These are phyloP conservation scores for Phyllopteryx taeniolatus DNA, from an alignment of 2,113 vertebrate genomes.

Conservation along the genomic window DNA sequence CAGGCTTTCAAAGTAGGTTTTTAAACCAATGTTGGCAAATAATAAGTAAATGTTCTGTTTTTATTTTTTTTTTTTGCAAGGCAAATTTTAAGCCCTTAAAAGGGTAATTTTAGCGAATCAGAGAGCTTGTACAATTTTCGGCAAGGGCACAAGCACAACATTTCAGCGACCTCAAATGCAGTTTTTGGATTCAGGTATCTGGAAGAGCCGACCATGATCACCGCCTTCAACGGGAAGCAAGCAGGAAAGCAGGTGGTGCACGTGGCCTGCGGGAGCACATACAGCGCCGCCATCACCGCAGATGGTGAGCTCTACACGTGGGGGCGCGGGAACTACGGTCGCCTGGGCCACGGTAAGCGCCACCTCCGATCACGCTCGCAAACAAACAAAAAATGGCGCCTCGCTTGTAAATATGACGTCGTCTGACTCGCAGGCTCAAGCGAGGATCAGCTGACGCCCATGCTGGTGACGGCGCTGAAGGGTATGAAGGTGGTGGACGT, in stretches of 20 bases:
- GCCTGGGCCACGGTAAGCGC: constrained; percentile 87
- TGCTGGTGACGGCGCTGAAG: constrained; percentile 91
- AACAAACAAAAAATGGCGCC: neutral
- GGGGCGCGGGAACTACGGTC: constrained; percentile 96
- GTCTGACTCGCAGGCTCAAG: constrained; percentile 81
- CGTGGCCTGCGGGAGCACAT: constrained; percentile 92
- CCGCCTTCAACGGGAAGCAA: constrained; percentile 89
- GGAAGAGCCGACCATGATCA: constrained; percentile 89
- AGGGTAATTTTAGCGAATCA: too few relatives aligned
- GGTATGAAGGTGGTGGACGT: constrained; percentile 93
- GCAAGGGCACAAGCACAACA: too few relatives aligned
- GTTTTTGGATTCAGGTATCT: constrained; percentile 76
- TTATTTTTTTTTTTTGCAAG: too few relatives aligned
- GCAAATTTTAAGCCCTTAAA: too few relatives aligned
- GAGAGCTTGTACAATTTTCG: too few relatives aligned
- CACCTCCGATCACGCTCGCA: neutral
- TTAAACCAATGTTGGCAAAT: too few relatives aligned
- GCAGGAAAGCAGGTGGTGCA: constrained; percentile 89
- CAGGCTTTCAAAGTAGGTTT: too few relatives aligned
- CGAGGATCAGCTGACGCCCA: constrained; percentile 94
- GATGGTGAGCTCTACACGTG: constrained; percentile 95
- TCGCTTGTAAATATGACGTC: neutral
- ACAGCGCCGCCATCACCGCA: constrained; percentile 91
- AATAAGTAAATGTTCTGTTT: too few relatives aligned
- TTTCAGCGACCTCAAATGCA: neutral